Evolutionary conservation across 2,113 vertebrate genomes (phyloP).

Genomic region (Sphaerodactylus townsendi): DNA sequence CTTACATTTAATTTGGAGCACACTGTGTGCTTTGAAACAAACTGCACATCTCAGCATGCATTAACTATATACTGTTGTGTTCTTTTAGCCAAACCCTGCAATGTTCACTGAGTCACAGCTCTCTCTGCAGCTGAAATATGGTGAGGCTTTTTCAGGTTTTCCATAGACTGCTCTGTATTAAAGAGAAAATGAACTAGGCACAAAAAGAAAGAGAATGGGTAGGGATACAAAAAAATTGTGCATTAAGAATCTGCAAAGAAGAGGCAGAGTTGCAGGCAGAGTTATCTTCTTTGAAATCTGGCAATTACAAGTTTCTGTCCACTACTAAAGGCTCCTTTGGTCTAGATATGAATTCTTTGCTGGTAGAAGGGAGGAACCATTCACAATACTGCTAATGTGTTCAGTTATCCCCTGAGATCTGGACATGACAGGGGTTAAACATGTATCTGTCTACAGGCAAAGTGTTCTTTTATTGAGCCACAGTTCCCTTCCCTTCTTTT

Average conservation of each 20-base stretch:
- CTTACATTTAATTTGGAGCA: slow-evolving; percentile 8
- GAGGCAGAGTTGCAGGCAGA: not conserved
- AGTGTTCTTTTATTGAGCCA: no score
- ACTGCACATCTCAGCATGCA: not conserved
- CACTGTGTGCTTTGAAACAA: slow-evolving; percentile 7
- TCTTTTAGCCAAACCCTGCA: not conserved
- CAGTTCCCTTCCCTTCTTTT: no score
- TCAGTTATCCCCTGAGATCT: not conserved
- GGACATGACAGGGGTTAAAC: not conserved
- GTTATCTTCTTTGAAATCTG: not conserved
- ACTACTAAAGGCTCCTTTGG: no score
- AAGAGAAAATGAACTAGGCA: no score
- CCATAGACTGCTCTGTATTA: not conserved
- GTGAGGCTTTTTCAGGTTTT: not conserved
- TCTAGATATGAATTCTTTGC: no score
- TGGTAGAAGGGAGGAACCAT: not conserved
- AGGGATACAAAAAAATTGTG: no score
- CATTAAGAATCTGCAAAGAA: no score
- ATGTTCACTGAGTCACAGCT: fast-evolving
- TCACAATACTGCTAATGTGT: not conserved
- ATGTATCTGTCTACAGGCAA: not conserved
- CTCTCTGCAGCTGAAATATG: not conserved
- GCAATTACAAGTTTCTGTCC: not conserved
- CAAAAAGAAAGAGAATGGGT: no score
- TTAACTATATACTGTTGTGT: not conserved